A percentile compares a stretch with the other conserved stretches of the same genome.
These are phyloP conservation scores for Rotaria socialis DNA, from an alignment of 2,888 invertebrate species.

Conservation along the genomic window DNA sequence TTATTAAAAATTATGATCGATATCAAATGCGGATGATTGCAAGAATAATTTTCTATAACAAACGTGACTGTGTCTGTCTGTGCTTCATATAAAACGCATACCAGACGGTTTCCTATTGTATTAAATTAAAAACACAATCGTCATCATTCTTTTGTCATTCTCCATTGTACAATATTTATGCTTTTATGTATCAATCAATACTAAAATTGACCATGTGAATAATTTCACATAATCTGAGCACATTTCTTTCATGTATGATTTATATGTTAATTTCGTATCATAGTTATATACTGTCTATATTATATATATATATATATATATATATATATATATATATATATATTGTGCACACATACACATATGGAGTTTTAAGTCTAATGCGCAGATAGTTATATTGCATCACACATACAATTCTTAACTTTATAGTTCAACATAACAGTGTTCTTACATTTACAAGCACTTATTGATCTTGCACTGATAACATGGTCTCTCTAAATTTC, in stretches of 20 bases:
- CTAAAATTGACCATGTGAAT: neutral
- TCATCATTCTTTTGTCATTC: neutral
- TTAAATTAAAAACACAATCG: neutral
- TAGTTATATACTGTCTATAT: neutral
- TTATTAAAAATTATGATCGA: neutral
- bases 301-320: too few species aligned
- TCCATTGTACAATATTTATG: neutral
- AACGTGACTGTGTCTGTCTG: neutral
- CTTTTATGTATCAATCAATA: neutral
- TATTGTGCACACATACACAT: neutral
- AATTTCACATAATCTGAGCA: neutral
- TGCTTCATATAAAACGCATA: neutral
- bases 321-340: neutral
- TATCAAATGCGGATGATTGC: neutral
- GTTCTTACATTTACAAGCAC: neutral
- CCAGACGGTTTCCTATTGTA: neutral
- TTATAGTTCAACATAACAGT: neutral
- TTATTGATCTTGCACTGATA: neutral
- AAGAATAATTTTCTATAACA: neutral
- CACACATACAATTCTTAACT: neutral
- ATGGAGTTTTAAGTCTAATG: neutral
- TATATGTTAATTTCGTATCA: neutral
- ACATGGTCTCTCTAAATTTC: neutral
- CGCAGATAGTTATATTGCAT: neutral
- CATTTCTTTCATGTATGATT: neutral